phyloP scores from a whole-genome alignment of 1,140 invertebrate genomes.

The Cepaea nemoralis region DNA sequence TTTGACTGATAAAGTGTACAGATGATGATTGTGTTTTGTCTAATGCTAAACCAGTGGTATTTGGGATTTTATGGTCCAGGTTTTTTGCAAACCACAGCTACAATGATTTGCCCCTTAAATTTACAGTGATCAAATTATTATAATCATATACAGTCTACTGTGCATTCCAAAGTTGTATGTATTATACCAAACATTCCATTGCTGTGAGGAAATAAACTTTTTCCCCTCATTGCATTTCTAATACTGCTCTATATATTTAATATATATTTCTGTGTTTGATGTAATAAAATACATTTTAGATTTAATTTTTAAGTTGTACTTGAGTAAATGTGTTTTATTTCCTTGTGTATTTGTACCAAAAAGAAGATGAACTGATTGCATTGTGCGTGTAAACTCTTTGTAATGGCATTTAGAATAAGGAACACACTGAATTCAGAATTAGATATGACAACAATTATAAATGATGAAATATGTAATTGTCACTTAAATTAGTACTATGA shows the following conservation, averaged over 20 bases:
- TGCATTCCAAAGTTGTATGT: too few species aligned
- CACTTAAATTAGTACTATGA: too few species aligned
- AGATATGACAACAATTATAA: too few species aligned
- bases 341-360: too few species aligned
- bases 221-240: neutral
- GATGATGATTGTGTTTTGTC: neutral
- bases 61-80: neutral
- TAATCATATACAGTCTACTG: neutral
- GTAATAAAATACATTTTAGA: too few species aligned
- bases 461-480: too few species aligned
- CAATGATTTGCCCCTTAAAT: neutral
- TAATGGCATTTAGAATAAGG: too few species aligned
- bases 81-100: neutral
- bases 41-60: neutral
- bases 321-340: too few species aligned
- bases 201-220: neutral
- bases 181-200: neutral
- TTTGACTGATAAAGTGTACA: neutral
- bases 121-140: neutral
- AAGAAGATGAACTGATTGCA: too few species aligned
- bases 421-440: too few species aligned
- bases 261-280: neutral
- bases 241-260: neutral
- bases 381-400: too few species aligned
- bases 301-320: too few species aligned